phyloP scores from a whole-genome alignment of 2,888 invertebrate species.

The Drosophila austrosaltans region DNA sequence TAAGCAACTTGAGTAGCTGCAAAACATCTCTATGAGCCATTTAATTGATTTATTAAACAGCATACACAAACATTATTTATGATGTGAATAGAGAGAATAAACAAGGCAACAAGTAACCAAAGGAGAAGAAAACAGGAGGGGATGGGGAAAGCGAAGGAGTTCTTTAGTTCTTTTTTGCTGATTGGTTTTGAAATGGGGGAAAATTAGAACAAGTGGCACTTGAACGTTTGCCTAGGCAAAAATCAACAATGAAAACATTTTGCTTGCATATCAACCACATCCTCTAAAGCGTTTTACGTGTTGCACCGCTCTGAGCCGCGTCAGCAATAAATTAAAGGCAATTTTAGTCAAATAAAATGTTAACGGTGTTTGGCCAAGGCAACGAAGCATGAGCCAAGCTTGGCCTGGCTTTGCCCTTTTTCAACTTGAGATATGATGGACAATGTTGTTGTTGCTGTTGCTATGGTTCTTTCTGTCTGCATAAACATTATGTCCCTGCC shows the following conservation, averaged over 20 bases:
- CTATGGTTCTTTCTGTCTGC: conserved; percentile 24
- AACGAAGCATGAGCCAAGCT: conserved; percentile 10
- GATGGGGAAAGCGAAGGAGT: not conserved
- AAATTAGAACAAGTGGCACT: conserved; percentile 78
- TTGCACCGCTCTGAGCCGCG: conserved; percentile 47
- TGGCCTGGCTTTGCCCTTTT: conserved; percentile 67
- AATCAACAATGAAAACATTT: conserved; percentile 78
- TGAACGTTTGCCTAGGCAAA: conserved; percentile 46
- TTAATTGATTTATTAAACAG: conserved; percentile 77
- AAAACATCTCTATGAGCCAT: conserved; percentile 38
- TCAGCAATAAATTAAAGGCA: conserved; percentile 79
- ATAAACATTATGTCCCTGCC: conserved; percentile 44
- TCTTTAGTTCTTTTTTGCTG: conserved; percentile 42
- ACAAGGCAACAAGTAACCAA: not conserved
- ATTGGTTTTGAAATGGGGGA: conserved; percentile 74
- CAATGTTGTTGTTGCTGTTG: conserved; percentile 54
- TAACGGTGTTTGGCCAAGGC: conserved; percentile 62
- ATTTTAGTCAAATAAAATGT: conserved; percentile 79
- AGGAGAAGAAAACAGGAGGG: not conserved
- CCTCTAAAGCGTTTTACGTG: conserved; percentile 6
- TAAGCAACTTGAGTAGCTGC: conserved; percentile 66
- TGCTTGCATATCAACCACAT: conserved; percentile 23
- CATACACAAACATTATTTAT: conserved; percentile 62
- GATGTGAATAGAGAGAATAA: conserved; percentile 47
- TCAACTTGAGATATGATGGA: conserved; percentile 74